Evolutionary conservation across 2,113 vertebrate species (phyloP).

Genomic region (Potamarius usumacintae): DNA sequence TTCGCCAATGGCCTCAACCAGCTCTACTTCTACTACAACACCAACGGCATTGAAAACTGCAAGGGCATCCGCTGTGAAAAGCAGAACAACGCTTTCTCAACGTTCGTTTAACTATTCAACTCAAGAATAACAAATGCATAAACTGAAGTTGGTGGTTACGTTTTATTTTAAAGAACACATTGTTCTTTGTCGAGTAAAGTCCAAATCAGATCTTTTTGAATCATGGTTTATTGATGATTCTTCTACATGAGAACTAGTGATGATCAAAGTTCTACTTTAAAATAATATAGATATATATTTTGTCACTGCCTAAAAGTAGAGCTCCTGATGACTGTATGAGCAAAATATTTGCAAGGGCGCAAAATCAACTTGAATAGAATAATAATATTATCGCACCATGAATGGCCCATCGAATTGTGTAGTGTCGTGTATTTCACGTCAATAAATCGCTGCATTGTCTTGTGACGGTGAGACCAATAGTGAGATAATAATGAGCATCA

Average conservation of each 20-base stretch:
- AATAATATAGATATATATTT: not conserved
- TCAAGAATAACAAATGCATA: not conserved
- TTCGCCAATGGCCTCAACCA: slow-evolving; percentile 98
- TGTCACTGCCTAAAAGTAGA: too few species aligned
- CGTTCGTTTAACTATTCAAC: slow-evolving; percentile 75
- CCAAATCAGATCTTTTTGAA: not conserved
- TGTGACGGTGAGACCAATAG: too few species aligned
- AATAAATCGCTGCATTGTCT: too few species aligned
- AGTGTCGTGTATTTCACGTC: too few species aligned
- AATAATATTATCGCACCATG: too few species aligned
- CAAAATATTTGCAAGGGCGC: too few species aligned
- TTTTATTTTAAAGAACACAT: not conserved
- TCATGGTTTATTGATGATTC: not conserved
- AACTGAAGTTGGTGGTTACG: not conserved
- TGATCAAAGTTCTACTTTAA: not conserved
- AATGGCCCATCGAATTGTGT: too few species aligned
- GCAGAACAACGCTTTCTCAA: slow-evolving; percentile 97
- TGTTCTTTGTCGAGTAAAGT: not conserved
- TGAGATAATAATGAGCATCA: too few species aligned
- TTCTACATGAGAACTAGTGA: not conserved
- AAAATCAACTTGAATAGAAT: too few species aligned
- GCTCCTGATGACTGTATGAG: too few species aligned
- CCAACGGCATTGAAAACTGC: slow-evolving; percentile 67
- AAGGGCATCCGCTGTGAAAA: slow-evolving; percentile 88
- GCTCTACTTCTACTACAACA: slow-evolving; percentile 92